A percentile compares a stretch with the other conserved stretches of the same genome.
These are phyloP conservation scores for Brenthis daphne DNA, from an alignment of 2,888 invertebrate genomes.

Conservation along the genomic window DNA sequence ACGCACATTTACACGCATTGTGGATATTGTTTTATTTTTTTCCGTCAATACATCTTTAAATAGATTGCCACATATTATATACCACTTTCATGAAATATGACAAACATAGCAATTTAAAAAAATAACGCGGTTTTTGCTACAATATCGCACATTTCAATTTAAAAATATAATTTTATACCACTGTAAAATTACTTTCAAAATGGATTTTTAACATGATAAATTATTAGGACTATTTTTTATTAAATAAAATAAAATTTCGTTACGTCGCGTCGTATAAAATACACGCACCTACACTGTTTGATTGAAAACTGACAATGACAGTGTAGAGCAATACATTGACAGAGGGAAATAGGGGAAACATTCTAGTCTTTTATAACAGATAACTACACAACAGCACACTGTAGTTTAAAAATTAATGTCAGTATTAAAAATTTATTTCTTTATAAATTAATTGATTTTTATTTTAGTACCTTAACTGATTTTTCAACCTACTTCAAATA, in stretches of 20 bases:
- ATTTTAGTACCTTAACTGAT: too few species aligned
- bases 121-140: slow-evolving; percentile 1
- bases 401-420: too few species aligned
- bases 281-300: slow-evolving; percentile 10
- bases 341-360: neutral
- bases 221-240: neutral
- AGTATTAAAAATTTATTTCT: too few species aligned
- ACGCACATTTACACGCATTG: slow-evolving; percentile 70
- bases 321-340: neutral
- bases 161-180: slow-evolving; percentile 10
- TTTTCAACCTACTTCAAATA: too few species aligned
- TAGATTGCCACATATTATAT: slow-evolving; percentile 1
- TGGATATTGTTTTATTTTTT: slow-evolving; percentile 37
- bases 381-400: too few species aligned
- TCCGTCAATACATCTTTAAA: slow-evolving; percentile 20
- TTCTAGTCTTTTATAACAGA: too few species aligned
- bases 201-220: too few species aligned
- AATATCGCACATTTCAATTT: neutral
- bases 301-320: slow-evolving; percentile 18
- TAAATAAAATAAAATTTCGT: slow-evolving; percentile 1
- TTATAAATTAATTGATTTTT: too few species aligned
- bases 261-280: slow-evolving; percentile 4
- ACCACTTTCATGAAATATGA: slow-evolving; percentile 4
- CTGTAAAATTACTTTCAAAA: too few species aligned
- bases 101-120: slow-evolving; percentile 10